Evolutionary conservation across 2,888 invertebrate species (phyloP).

Genomic region (Rhyacophila evoluta): DNA sequence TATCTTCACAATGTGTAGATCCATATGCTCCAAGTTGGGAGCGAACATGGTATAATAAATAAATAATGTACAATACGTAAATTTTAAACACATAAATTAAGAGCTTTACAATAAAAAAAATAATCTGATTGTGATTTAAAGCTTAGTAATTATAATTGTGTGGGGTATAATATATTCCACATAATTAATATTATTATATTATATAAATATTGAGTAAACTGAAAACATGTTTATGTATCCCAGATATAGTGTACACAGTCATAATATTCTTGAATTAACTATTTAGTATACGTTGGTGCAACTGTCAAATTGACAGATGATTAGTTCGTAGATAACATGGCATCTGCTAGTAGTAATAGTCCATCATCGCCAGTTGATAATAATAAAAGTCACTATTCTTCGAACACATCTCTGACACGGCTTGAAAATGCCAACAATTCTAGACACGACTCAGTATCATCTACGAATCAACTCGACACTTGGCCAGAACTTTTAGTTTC

Average conservation of each 20-base stretch:
- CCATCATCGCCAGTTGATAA: slow-evolving; percentile 32
- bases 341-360: slow-evolving; percentile 42
- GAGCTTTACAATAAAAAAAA: too few species aligned
- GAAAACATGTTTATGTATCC: background rate
- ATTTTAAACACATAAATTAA: too few species aligned
- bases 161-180: too few species aligned
- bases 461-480: slow-evolving; percentile 56
- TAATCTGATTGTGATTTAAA: too few species aligned
- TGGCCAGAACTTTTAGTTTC: slow-evolving; percentile 69
- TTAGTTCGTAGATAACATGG: slow-evolving; percentile 40
- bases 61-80: too few species aligned
- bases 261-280: slow-evolving; percentile 7
- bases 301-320: slow-evolving; percentile 45
- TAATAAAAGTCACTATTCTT: slow-evolving; percentile 32
- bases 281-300: slow-evolving; percentile 23
- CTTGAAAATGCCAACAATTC: slow-evolving; percentile 32
- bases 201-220: too few species aligned
- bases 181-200: too few species aligned
- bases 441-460: slow-evolving; percentile 34
- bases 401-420: slow-evolving; percentile 15
- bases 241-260: background rate
- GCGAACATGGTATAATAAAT: too few species aligned
- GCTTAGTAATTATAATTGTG: too few species aligned
- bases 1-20: too few species aligned
- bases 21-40: too few species aligned